phyloP scores from a whole-genome alignment of 2,113 vertebrate species.

The Triplophysa siluroides region DNA sequence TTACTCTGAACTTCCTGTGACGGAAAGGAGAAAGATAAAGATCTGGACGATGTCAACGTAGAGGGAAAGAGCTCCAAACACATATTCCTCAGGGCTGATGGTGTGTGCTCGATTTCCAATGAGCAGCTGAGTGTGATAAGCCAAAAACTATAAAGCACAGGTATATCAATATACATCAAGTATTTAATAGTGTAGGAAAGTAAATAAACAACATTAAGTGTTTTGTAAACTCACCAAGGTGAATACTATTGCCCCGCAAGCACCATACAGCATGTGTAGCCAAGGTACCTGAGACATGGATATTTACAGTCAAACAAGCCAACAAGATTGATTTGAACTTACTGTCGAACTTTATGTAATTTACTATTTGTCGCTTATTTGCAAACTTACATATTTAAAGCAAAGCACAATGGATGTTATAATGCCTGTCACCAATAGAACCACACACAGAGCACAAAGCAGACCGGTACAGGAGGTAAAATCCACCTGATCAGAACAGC shows the following conservation, averaged over 20 bases:
- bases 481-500: slow-evolving; percentile 80
- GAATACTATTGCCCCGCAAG: slow-evolving; percentile 85
- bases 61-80: slow-evolving; percentile 89
- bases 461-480: slow-evolving; percentile 92
- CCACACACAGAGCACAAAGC: slow-evolving; percentile 83
- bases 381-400: slow-evolving; percentile 88
- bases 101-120: slow-evolving; percentile 88
- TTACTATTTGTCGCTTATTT: too few species aligned
- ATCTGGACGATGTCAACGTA: slow-evolving; percentile 92
- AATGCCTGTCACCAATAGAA: slow-evolving; percentile 85
- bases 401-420: slow-evolving; percentile 84
- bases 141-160: slow-evolving; percentile 81
- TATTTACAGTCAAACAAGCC: not conserved
- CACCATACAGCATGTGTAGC: slow-evolving; percentile 94
- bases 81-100: slow-evolving; percentile 90
- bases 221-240: slow-evolving; percentile 85
- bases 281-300: slow-evolving; percentile 79
- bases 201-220: not conserved
- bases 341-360: too few species aligned
- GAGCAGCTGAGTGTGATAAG: slow-evolving; percentile 93
- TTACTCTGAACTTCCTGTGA: slow-evolving; percentile 75
- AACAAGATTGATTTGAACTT: not conserved
- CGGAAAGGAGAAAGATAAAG: slow-evolving; percentile 88
- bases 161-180: not conserved
- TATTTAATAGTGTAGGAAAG: not conserved